Evolutionary conservation across 35 echinoderm and acorn worm species (phyloP), one percentile per base, ranked within the genome.

Genomic region (Chiridota heheva): DNA sequence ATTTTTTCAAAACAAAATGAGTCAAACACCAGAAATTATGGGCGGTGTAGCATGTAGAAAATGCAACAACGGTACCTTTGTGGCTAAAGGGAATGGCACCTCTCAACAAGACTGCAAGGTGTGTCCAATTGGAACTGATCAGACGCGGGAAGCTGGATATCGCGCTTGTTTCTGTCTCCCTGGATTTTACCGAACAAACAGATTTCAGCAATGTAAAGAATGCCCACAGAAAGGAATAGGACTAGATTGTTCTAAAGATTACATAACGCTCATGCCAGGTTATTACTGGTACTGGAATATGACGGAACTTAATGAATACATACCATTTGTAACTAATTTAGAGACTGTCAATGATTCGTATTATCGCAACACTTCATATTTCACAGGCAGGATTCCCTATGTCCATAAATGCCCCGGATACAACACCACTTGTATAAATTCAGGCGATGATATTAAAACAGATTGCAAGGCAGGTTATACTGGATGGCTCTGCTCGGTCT

Each of bases 121-220:
- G 10, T 86, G 83, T 65, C 83, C 83, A 5, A 49, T 18, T 39
- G 83, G 83, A 8, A 86, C 83, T 1, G 32, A 76, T 36, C 70
- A 47, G n/a, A 64, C n/a, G 17, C 32, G 1, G 7, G 27, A 27
- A 2, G 83, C 83, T 10, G 71, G 55, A 18, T 77, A 75, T 40
- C 83, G 83, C 16, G 83, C 83, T 2, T 86, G 83, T 86, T 42
- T 53, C 12, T 86, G 83, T 66, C 39, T 76, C 36, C 51, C 42
- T n/a, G 62, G 62, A 27, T 86, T 64, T 39, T 76, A 32, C 15
- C 69, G 83, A 22, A 59, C 30, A 24, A 39, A 86, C 63, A 29
- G 83, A 28, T 86, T 86, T 32, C 55, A 71, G 26, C 17, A 15
- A 29, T 86, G 83, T 67, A 25, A 16, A 28, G 49, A 48, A 4